A percentile compares a stretch with the other conserved stretches of the same genome.
These are phyloP conservation scores for Adela reaumurella DNA, from an alignment of 2,888 invertebrate species.

Conservation along the genomic window DNA sequence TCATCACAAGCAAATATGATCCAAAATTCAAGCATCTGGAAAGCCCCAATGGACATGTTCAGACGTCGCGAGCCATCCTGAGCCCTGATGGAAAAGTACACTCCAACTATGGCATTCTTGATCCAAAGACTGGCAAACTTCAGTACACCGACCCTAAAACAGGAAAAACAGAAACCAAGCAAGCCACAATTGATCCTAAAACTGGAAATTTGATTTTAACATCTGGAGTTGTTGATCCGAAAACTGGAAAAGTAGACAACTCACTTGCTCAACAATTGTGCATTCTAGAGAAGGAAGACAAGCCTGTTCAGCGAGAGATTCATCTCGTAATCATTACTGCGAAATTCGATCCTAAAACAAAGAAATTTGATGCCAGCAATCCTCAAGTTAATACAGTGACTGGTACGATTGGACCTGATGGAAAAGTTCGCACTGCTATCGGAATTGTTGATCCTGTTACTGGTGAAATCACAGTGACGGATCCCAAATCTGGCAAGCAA, in stretches of 20 bases:
- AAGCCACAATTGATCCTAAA: slow-evolving; percentile 52
- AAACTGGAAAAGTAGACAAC: slow-evolving; percentile 53
- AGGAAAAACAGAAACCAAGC: slow-evolving; percentile 55
- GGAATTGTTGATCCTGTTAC: slow-evolving; percentile 62
- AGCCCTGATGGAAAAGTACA: slow-evolving; percentile 47
- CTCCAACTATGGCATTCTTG: slow-evolving; percentile 53
- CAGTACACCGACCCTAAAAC: slow-evolving; percentile 54
- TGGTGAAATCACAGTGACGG: slow-evolving; percentile 46
- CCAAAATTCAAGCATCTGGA: slow-evolving; percentile 51
- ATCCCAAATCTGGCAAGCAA: slow-evolving; percentile 44
- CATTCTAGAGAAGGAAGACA: slow-evolving; percentile 41
- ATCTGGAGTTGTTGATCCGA: slow-evolving; percentile 54
- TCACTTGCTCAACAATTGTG: slow-evolving; percentile 55
- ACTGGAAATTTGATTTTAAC: slow-evolving; percentile 54
- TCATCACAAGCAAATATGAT: slow-evolving; percentile 54
- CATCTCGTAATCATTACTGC: slow-evolving; percentile 60
- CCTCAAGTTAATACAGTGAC: slow-evolving; percentile 53
- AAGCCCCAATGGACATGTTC: slow-evolving; percentile 44
- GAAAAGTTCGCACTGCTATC: slow-evolving; percentile 57
- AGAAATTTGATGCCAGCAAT: slow-evolving; percentile 40
- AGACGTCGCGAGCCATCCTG: slow-evolving; percentile 52
- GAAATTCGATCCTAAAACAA: slow-evolving; percentile 55
- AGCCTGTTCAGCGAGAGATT: slow-evolving; percentile 44
- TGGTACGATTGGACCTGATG: slow-evolving; percentile 52
- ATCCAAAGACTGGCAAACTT: slow-evolving; percentile 53